Base-by-base conservation (phyloP, 2,113 vertebrate genomes). In the Cygnus buccinator region DNA sequence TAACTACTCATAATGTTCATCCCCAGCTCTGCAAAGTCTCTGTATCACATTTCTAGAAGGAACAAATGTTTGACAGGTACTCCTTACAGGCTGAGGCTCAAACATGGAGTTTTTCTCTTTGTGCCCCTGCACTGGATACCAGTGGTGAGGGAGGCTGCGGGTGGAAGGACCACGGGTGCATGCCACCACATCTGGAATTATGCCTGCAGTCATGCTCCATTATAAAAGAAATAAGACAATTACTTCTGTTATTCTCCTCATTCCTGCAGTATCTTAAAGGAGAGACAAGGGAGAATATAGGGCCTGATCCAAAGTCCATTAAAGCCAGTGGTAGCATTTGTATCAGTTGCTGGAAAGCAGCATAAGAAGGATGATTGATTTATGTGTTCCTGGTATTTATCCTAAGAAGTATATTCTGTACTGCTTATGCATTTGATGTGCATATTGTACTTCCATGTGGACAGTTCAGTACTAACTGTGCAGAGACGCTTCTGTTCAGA, bases 141-240 rank as follows among this genome's bases (percentile, higher is more conserved):
- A 75, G 46, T 1, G 1, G 37, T 3, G 9, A 81, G 73, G 73
- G 41, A 81, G 31, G 48, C 28, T 41, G 17, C 50, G 61, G 28
- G 14, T 29, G 31, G 22, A 74, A 74, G 20, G 23, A 26, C 37
- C 0, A 0, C 0, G 0, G 23, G 22, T 73, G 28, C 3, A 1
- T 81, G 68, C 35, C 55, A 77, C 54, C 28, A 84, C 73, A 46
- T n/a, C 0, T 0, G 89, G 68, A 89, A 44, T 46, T 66, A 63
- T 28, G 18, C 50, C 59, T 77, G 72, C 33, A n/a, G 21, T 65
- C 57, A 46, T 41, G 19, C n/a, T 93, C 63, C 46, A 26, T 37
- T 41, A 41, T 50, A 41, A 58, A 19, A 72, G 65, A 52, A 84
- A 46, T 35, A 63, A 35, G 11, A 6, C 0, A 2, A 3, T 39